Base-by-base conservation (phyloP, 2,113 vertebrate genomes). In the Bostrychus sinensis region DNA sequence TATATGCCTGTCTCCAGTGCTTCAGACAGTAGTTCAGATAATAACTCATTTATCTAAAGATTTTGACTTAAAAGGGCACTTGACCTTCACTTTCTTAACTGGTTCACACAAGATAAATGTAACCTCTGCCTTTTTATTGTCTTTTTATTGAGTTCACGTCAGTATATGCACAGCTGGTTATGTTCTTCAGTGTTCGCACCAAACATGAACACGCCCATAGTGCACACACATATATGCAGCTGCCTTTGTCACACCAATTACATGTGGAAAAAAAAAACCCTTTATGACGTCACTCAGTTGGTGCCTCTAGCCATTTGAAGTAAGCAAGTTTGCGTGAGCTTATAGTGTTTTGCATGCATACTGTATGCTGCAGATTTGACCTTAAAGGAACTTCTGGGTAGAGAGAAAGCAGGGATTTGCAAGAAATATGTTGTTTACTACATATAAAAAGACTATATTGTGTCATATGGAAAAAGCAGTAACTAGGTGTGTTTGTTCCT, bases 121-220 rank as follows among this genome's bases (percentile, higher is more conserved):
- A 58, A 34, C 38, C 39, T 14, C 36, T 26, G 17, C 20, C 34
- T 26, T 8, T 5, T 17, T 17, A 7, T 7, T 42, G 39, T 19
- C n/a, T n/a, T n/a, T n/a, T n/a, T n/a, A 5, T 5, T 42, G 17
- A 9, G 9, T 62, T 70, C 17, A 68, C 16, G 8, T 22, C 9
- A 22, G 42, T 61, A 51, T 43, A 56, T 62, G 43, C 60, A 66
- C 67, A 80, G 63, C 70, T 73, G 72, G 46, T 8, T 61, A 26
- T 68, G 37, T 45, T 53, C 11, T n/a, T 43, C 38, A n/a, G 19
- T 75, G 41, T 76, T 82, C 76, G 66, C 72, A 51, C 54, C 59
- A 55, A 56, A 60, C 56, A 71, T 20, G 30, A 12, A 65, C 51
- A 41, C 22, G 39, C 39, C 10, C 42, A 45, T 37, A 13, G 62